phyloP scores from a whole-genome alignment of 1,140 invertebrate species.

The Caerostris darwini region DNA sequence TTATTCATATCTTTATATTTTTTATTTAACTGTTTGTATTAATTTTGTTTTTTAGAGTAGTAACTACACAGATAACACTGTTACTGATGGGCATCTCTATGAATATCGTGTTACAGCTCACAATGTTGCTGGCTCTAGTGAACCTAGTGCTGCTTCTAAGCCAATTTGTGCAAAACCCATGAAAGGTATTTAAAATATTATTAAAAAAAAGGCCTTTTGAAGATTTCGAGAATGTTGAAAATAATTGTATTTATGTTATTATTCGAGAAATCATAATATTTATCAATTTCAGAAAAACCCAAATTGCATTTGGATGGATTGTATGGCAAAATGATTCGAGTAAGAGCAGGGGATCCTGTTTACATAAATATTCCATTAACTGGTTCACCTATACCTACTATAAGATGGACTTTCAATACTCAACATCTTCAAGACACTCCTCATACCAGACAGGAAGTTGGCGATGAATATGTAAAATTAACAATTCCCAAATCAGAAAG shows the following conservation, averaged over 20 bases:
- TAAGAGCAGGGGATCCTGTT: slow-evolving; percentile 98
- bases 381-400: slow-evolving; percentile 95
- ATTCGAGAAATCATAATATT: neutral
- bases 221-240: neutral
- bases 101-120: slow-evolving; percentile 97
- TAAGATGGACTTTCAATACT: slow-evolving; percentile 94
- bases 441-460: slow-evolving; percentile 86
- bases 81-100: slow-evolving; percentile 93
- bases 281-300: slow-evolving; percentile 89
- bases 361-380: slow-evolving; percentile 96
- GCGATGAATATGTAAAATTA: slow-evolving; percentile 92
- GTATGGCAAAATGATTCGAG: slow-evolving; percentile 95
- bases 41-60: slow-evolving; percentile 82
- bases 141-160: slow-evolving; percentile 95
- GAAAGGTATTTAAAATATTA: slow-evolving; percentile 83
- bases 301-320: slow-evolving; percentile 95
- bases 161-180: slow-evolving; percentile 95
- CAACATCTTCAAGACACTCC: slow-evolving; percentile 86
- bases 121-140: slow-evolving; percentile 96
- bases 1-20: neutral
- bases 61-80: slow-evolving; percentile 94
- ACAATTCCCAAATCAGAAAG: slow-evolving; percentile 93
- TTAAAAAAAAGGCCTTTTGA: neutral
- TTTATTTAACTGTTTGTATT: neutral
- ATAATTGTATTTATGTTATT: neutral